Conservation (phyloP, 2,888 invertebrate genomes). For the Rugalucina vietnamica region DNA sequence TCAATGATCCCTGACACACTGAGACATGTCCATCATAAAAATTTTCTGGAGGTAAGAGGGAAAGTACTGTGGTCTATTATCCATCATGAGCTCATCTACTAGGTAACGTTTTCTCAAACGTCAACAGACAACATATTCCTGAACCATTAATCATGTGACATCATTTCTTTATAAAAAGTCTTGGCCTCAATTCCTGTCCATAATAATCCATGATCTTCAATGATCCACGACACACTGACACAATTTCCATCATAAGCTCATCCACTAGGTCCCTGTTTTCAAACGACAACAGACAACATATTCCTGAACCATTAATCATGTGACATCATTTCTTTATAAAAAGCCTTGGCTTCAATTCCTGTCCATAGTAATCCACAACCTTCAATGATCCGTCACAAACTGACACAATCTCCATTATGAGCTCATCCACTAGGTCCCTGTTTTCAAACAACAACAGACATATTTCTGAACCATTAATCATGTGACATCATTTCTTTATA, state of each 20-base stretch:
- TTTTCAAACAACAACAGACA: conserved; percentile 59
- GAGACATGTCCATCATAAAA: no score
- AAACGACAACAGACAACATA: no score
- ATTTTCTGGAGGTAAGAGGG: no score
- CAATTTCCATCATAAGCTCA: conserved; percentile 60
- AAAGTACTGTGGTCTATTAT: no score
- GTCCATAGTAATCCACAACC: conserved; percentile 66
- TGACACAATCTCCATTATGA: conserved; percentile 62
- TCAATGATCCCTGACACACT: no score
- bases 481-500: conserved; percentile 3
- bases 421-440: conserved; percentile 67
- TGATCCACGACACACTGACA: conserved; percentile 68
- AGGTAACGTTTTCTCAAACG: conserved; percentile 69
- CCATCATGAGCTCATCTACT: conserved; percentile 60
- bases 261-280: conserved; percentile 69
- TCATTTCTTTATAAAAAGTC: no score
- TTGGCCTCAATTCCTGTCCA: no score
- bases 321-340: no score
- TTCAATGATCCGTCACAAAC: conserved; percentile 64
- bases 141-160: no score
- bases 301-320: no score
- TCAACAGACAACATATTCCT: conserved; percentile 52
- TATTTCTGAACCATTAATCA: conserved; percentile 60
- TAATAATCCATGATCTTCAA: no score
- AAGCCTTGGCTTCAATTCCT: conserved; percentile 58